Percentiles rank a stretch among this genome's conserved stretches.
Conservation (phyloP, 2,888 invertebrate species). For the Hirtodrosophila trivittata region DNA sequence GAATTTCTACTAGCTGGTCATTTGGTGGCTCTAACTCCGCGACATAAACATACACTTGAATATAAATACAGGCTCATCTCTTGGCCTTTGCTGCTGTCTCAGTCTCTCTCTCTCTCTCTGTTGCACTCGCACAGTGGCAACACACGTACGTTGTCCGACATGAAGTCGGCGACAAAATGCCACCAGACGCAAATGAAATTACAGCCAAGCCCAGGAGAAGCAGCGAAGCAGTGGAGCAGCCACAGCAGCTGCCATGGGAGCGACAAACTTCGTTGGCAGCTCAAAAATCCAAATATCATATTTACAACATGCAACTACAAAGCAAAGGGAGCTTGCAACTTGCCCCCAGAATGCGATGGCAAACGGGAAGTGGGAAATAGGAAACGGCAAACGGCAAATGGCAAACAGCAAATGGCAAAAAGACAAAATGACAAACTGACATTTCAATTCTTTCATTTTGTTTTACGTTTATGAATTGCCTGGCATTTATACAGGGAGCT, state of each 20-base stretch:
- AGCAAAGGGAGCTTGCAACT: conserved; percentile 28
- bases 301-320: conserved; percentile 66
- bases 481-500: conserved; percentile 27
- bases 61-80: conserved; percentile 28
- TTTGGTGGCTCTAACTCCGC: conserved; percentile 60
- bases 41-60: conserved; percentile 57
- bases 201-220: conserved; percentile 46
- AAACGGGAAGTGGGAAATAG: conserved; percentile 26
- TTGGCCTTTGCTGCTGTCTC: not conserved
- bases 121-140: conserved; percentile 34
- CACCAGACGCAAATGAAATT: conserved; percentile 76
- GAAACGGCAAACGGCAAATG: conserved; percentile 35
- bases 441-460: conserved; percentile 54
- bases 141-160: conserved; percentile 60
- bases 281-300: conserved; percentile 76
- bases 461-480: conserved; percentile 21
- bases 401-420: conserved; percentile 27
- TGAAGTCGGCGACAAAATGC: conserved; percentile 59
- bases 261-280: conserved; percentile 48
- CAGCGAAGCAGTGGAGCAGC: conserved; percentile 23
- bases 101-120: not conserved
- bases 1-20: conserved; percentile 72
- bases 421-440: conserved; percentile 63
- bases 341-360: conserved; percentile 22
- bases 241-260: conserved; percentile 21